A percentile compares a stretch with the other conserved stretches of the same genome.
Evolutionary conservation across 2,113 vertebrate species (phyloP).

Genomic region (Osmerus mordax): DNA sequence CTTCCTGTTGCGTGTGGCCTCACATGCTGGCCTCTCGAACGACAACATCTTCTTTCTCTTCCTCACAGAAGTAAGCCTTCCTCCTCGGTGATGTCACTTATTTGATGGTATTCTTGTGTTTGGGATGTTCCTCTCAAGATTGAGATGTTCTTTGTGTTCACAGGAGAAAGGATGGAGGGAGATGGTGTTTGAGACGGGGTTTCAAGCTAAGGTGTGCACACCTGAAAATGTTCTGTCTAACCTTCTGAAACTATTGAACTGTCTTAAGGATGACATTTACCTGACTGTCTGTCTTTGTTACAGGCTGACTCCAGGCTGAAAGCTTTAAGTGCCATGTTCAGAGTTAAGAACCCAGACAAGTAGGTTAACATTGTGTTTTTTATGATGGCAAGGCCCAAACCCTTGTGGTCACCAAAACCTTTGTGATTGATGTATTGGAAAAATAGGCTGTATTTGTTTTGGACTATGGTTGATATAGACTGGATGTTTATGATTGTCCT

Average conservation of each 20-base stretch:
- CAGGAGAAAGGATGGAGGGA: constrained; percentile 93
- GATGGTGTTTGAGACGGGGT: constrained; percentile 86
- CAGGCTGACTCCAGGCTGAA: constrained; percentile 93
- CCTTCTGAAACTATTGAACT: too few relatives aligned
- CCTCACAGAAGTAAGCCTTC: constrained; percentile 81
- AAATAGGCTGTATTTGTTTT: too few relatives aligned
- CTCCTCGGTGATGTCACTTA: neutral
- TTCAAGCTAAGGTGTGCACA: constrained; percentile 83
- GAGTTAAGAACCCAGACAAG: constrained; percentile 96
- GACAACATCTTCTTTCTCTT: constrained; percentile 87
- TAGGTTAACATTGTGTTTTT: constrained; percentile 65
- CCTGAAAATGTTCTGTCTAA: too few relatives aligned
- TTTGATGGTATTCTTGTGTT: neutral
- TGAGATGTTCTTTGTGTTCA: constrained; percentile 14
- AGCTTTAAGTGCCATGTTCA: constrained; percentile 90
- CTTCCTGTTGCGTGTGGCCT: constrained; percentile 88
- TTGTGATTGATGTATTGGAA: too few relatives aligned
- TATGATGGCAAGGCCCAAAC: neutral
- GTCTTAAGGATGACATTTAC: too few relatives aligned
- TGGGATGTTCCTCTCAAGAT: too few relatives aligned
- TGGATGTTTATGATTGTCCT: too few relatives aligned
- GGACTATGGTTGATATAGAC: too few relatives aligned
- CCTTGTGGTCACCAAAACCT: too few relatives aligned
- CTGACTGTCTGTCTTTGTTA: constrained; percentile 25
- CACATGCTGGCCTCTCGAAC: constrained; percentile 83